Base-by-base conservation (phyloP, 2,888 invertebrate genomes). In the Gymnocheta viridis region DNA sequence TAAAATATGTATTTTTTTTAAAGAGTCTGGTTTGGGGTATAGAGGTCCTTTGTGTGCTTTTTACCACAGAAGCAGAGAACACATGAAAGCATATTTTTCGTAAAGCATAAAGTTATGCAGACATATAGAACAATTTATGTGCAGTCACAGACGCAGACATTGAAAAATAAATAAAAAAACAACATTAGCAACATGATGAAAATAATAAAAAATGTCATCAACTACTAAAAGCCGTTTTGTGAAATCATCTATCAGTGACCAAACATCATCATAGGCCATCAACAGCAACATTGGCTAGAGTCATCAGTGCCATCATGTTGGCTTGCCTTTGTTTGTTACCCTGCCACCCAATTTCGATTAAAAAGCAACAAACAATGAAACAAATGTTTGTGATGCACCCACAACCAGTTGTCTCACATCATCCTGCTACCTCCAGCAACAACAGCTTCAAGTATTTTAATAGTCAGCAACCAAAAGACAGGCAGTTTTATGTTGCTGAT, bases 201-300 rank as follows among this genome's bases (percentile, higher is more conserved):
- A 78, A 74, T 67, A 66, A 64, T n/a, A 64, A 54, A 84, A 81
- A 78, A 78, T 78, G 85, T 82, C 82, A 85, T 74, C 77, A 82
- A 64, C 69, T 69, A 73, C 41, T 77, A 77, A 78, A 78, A 35
- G 9, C 32, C 41, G 27, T 67, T 66, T 62, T 72, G 35, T 64
- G 67, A 66, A 73, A 64, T 27, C 78, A 78, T 82, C 78, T 79
- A 78, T 82, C 72, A 82, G 66, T 62, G 58, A 27, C 60, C 82
- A 78, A 54, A 19, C 56, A 67, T 69, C 77, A 82, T 72, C 79
- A 79, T 60, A 74, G 58, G 79, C 72, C 67, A 67, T 78, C 78
- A 79, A 73, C 60, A 78, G 35, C 66, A 60, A 67, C 51, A 78
- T 41, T 22, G 74, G 54, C 64, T 51, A 54, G 62, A 44, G 64